Base-by-base conservation (phyloP, 2,888 invertebrate species). In the Esperia sulphurella region DNA sequence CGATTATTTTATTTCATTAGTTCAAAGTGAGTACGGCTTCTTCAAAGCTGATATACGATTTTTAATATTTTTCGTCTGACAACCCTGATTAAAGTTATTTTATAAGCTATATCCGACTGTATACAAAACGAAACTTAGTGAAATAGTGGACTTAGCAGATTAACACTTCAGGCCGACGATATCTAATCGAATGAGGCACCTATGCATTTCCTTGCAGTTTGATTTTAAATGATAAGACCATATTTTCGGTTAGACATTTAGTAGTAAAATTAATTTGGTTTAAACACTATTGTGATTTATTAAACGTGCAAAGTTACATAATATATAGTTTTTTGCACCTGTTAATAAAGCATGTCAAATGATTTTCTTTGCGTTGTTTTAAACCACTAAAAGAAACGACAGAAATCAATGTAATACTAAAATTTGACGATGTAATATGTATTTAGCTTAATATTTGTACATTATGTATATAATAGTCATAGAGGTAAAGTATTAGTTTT, bases 381-480 rank as follows among this genome's bases (percentile, higher is more conserved):
- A 38, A 38, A 33, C 33, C 10, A 33, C 10, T 33, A 3, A 30
- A 30, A 35, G 21, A 1, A 9, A 14, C 8, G 12, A 6, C 39
- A 4, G 9, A 2, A 39, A 14, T 41, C 9, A 8, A 41, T 41
- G 3, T 10, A 35, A 2, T 28, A 42, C 42, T 35, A 45, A 49
- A 52, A 50, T 49, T 58, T 68, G 62, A 66, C 51, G 57, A 57
- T 57, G 57, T 58, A 65, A 62, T 63, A 21, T 21, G n/a, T 21
- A 21, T 21, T 2, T 71, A 68, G 65, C 50, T 57, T 63, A 71
- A 69, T 68, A 71, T 71, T 56, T 85, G 85, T 86, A 86, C 72
- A 85, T 82, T 83, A 68, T 86, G 86, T 86, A 86, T 79, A 86
- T 83, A 83, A 71, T 83, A 84, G 80, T 68, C 57, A 70, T 85